Conservation (phyloP, 2,797 vertebrate genomes). For the Toxotes lorentzi region DNA sequence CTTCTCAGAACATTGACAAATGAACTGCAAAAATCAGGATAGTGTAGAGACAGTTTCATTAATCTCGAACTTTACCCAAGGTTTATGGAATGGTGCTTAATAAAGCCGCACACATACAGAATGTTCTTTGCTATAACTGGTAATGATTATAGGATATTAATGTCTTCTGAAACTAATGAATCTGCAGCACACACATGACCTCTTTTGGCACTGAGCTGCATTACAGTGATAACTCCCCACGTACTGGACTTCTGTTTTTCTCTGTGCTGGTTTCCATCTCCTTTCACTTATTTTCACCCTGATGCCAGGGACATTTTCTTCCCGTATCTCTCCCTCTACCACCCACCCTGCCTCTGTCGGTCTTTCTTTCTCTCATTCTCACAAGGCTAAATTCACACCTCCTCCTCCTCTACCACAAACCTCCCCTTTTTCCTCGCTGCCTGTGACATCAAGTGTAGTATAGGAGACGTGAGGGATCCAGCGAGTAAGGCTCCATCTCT, state of each 20-base stretch:
- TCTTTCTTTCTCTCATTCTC: constrained; percentile 33
- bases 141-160: constrained; percentile 77
- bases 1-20: constrained; percentile 49
- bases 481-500: constrained; percentile 59
- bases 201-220: constrained; percentile 85
- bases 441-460: constrained; percentile 72
- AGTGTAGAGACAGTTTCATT: constrained; percentile 55
- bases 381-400: constrained; percentile 49
- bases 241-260: constrained; percentile 37
- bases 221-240: constrained; percentile 75
- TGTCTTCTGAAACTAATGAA: constrained; percentile 73
- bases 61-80: constrained; percentile 62
- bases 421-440: constrained; percentile 34
- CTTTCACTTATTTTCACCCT: constrained; percentile 57
- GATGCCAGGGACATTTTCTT: constrained; percentile 25
- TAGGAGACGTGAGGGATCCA: constrained; percentile 62
- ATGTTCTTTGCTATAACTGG: constrained; percentile 59
- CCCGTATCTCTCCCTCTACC: constrained; percentile 15
- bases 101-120: constrained; percentile 59
- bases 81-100: constrained; percentile 61
- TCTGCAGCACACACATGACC: constrained; percentile 86
- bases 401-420: constrained; percentile 42
- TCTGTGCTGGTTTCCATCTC: constrained; percentile 50
- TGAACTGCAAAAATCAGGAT: constrained; percentile 49
- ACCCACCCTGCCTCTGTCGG: constrained; percentile 5